phyloP scores from a whole-genome alignment of 2,797 vertebrate species.

The Cuculus canorus region DNA sequence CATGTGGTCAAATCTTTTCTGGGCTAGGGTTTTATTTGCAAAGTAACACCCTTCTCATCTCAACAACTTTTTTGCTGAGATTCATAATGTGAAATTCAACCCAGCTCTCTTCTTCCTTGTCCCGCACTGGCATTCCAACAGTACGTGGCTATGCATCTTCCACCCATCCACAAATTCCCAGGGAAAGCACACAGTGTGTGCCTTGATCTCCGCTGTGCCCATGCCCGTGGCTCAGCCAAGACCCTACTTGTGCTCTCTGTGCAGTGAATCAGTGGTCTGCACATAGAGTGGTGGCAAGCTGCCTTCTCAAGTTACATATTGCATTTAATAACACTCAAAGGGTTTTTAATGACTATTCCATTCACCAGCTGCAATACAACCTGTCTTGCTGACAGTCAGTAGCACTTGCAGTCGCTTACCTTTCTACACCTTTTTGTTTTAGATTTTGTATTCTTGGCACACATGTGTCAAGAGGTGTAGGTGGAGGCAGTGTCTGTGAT shows the following conservation, averaged over 20 bases:
- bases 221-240: background rate
- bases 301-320: constrained; percentile 23
- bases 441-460: constrained; percentile 11
- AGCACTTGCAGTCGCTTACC: background rate
- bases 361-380: constrained; percentile 24
- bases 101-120: background rate
- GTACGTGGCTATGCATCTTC: background rate
- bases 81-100: background rate
- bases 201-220: background rate
- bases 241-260: background rate
- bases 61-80: background rate
- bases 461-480: background rate
- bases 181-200: background rate
- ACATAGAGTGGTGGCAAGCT: background rate
- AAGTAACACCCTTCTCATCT: background rate
- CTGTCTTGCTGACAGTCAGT: constrained; percentile 14
- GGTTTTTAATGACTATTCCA: constrained; percentile 60
- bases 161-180: background rate
- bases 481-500: background rate
- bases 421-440: background rate
- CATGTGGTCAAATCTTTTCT: background rate
- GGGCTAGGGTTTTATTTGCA: background rate
- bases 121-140: background rate
- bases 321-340: constrained; percentile 39
- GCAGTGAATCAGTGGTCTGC: background rate